Evolutionary conservation across 2,888 invertebrate genomes (phyloP).

Genomic region (Ophion ellenae): DNA sequence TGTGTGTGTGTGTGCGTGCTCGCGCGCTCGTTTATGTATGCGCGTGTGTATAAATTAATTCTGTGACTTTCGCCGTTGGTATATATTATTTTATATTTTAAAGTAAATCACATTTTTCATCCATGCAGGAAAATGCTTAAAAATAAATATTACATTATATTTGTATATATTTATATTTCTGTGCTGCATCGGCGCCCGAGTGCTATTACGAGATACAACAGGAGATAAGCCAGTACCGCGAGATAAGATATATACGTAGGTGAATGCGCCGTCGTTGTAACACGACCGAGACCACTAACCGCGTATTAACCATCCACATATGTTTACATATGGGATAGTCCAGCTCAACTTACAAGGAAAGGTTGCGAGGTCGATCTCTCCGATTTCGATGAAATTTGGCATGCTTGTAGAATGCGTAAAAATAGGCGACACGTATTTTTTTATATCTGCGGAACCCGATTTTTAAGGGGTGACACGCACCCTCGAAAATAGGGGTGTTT

Average conservation of each 20-base stretch:
- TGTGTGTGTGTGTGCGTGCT: not conserved
- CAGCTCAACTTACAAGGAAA: not conserved
- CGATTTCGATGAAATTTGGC: no score
- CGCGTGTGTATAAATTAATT: slow-evolving; percentile 17
- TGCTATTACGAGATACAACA: slow-evolving; percentile 70
- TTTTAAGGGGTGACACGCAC: no score
- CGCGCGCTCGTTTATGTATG: not conserved
- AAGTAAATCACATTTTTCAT: slow-evolving; percentile 1
- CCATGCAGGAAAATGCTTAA: not conserved
- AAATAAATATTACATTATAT: not conserved
- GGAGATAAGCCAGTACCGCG: slow-evolving; percentile 65
- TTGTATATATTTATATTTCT: slow-evolving; percentile 23
- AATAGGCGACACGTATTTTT: no score
- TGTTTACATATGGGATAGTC: not conserved
- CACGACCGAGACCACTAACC: slow-evolving; percentile 44
- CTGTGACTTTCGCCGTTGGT: slow-evolving; percentile 27
- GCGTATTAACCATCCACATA: slow-evolving; percentile 22
- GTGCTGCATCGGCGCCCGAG: slow-evolving; percentile 56
- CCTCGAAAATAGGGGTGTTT: no score
- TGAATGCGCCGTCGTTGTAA: slow-evolving; percentile 66
- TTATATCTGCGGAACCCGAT: no score
- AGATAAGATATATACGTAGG: slow-evolving; percentile 67
- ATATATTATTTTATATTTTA: slow-evolving; percentile 45
- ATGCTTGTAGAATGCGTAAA: no score
- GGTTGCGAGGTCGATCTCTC: no score